phyloP scores from a whole-genome alignment of 2,888 invertebrate species.

The Meiosimyza platycephala region DNA sequence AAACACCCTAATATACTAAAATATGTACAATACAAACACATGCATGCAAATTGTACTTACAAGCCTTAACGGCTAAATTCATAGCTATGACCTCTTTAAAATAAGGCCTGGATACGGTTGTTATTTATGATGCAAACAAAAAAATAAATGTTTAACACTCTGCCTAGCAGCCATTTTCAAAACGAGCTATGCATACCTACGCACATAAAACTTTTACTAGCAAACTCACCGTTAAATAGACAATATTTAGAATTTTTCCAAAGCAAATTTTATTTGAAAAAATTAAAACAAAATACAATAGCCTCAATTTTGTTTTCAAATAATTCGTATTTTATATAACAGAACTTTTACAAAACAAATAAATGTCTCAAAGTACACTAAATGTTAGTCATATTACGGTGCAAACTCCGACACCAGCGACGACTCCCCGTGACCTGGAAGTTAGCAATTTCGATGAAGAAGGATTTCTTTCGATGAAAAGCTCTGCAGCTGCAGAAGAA shows the following conservation, averaged over 20 bases:
- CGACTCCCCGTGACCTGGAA: background rate
- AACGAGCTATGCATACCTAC: too few relatives aligned
- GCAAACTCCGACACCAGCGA: constrained; percentile 3
- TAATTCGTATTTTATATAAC: background rate
- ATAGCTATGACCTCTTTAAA: constrained; percentile 8
- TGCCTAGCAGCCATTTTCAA: constrained; percentile 2
- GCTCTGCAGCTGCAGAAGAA: background rate
- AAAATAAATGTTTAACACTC: background rate
- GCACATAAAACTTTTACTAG: too few relatives aligned
- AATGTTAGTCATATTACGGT: constrained; percentile 27
- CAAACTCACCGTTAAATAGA: too few relatives aligned
- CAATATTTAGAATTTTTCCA: too few relatives aligned
- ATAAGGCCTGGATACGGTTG: constrained; percentile 35
- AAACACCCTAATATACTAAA: too few relatives aligned
- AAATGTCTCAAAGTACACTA: constrained; percentile 49
- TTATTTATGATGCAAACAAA: constrained; percentile 24
- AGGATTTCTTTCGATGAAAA: background rate
- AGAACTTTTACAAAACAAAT: background rate
- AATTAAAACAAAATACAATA: background rate
- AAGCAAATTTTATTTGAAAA: background rate
- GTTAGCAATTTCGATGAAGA: background rate
- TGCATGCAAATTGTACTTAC: too few relatives aligned
- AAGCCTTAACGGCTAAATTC: background rate
- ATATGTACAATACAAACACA: too few relatives aligned
- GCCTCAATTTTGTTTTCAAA: background rate